Base-by-base conservation (phyloP, 2,797 vertebrate genomes). In the Hirundo rustica region DNA sequence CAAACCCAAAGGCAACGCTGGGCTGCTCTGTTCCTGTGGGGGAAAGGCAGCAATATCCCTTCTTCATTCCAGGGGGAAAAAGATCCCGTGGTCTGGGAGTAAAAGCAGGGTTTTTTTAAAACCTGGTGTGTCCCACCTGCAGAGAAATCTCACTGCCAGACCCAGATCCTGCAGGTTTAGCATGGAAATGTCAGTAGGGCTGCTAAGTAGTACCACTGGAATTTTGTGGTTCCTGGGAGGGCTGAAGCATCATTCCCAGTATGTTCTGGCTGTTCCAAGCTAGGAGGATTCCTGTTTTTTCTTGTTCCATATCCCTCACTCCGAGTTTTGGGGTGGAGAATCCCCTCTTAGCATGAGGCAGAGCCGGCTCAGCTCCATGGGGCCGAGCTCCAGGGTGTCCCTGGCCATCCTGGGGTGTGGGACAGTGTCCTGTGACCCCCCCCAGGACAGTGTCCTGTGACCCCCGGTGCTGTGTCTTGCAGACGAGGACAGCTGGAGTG, bases 401-500 rank as follows among this genome's bases (percentile, higher is more conserved):
- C 42, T 3, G 16, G 14, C 29, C 26, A 7, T 21, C 2, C 9
- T 10, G 21, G 62, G 32, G 1, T 5, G 32, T 36, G 54, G 54
- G 34, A 2, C 18, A 2, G 30, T 16, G n/a, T 64, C 48, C 51
- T 14, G 0, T 32, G 2, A 2, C 23, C 73, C 4, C 57, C 34
- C n/a, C n/a, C n/a, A n/a, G 54, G 34, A 2, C 18, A 2, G 30
- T 16, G n/a, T 64, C 48, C 51, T 14, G 0, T 32, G 2, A 2
- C 23, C 73, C 4, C 57, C 34, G 13, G 9, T 9, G 26, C 57
- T 25, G 48, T 94, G 21, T 94, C 40, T 66, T 94, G 50, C 95
- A 99, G 99, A 99, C n/a, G 99, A 99, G 94, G 99, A 99, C 97
- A 99, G 99, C 96, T 98, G 98, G 97, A 99, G 99, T 85, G 99